Evolutionary conservation across 2,797 vertebrate genomes (phyloP).

Genomic region (Gastrophryne carolinensis): DNA sequence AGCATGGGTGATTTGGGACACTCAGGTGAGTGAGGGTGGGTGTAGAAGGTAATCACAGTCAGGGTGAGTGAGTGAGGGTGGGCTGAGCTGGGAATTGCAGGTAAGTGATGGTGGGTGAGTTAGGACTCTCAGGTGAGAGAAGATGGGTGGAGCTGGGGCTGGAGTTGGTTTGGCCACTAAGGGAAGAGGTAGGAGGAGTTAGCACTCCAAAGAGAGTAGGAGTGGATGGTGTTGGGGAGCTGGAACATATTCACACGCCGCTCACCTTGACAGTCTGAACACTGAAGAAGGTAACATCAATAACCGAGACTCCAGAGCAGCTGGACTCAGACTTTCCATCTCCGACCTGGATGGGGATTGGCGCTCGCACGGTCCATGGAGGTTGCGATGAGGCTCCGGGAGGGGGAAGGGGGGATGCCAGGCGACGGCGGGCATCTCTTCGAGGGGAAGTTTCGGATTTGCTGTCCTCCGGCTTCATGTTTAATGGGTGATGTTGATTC

Average conservation of each 20-base stretch:
- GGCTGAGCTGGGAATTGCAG: no score
- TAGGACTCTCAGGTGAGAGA: no score
- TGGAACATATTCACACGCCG: no score
- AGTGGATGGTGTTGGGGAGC: neutral
- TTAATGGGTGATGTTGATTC: no score
- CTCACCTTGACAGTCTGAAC: slow-evolving; percentile 76
- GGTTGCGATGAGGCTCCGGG: slow-evolving; percentile 52
- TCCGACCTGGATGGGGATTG: slow-evolving; percentile 79
- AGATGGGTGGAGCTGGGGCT: neutral
- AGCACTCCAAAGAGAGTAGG: neutral
- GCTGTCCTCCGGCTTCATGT: no score
- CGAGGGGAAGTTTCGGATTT: no score
- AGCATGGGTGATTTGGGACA: no score
- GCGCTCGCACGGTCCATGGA: slow-evolving; percentile 74
- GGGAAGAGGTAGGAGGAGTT: neutral
- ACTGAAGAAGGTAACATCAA: slow-evolving; percentile 78
- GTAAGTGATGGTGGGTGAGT: no score
- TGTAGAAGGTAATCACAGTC: no score
- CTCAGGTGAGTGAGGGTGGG: no score
- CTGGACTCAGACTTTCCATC: slow-evolving; percentile 67
- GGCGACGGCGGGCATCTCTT: no score
- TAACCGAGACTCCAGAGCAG: slow-evolving; percentile 80
- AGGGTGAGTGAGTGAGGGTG: no score
- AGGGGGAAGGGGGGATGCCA: neutral
- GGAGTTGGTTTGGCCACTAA: neutral